phyloP scores from a whole-genome alignment of 2,797 vertebrate species.

The Tapera naevia region DNA sequence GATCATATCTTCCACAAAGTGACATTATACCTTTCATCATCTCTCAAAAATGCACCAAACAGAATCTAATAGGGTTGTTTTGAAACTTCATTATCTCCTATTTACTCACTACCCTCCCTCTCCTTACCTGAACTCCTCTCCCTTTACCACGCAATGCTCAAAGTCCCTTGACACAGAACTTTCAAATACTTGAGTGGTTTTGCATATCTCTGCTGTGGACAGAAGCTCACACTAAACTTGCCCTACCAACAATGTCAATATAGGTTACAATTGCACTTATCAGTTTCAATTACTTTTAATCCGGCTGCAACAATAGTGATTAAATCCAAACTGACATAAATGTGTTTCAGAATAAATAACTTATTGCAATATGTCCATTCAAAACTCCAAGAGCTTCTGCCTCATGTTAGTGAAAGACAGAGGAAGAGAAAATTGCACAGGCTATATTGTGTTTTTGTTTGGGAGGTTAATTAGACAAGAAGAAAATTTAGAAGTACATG shows the following conservation, averaged over 20 bases:
- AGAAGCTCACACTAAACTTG: background rate
- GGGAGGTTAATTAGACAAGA: background rate
- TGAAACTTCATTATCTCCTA: background rate
- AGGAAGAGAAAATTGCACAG: background rate
- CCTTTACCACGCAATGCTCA: background rate
- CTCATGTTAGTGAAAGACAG: background rate
- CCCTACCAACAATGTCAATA: background rate
- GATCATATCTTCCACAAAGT: background rate
- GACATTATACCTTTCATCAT: background rate
- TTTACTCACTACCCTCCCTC: background rate
- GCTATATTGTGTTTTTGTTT: fast-evolving
- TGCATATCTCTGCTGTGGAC: background rate
- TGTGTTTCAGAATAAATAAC: background rate
- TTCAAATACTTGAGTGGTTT: background rate
- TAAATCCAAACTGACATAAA: background rate
- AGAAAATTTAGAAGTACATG: background rate
- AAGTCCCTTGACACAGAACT: background rate
- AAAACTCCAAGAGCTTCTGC: background rate
- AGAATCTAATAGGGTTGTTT: background rate
- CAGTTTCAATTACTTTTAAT: background rate
- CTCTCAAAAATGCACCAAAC: background rate
- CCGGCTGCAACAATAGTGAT: background rate
- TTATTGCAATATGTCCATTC: background rate
- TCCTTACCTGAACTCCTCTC: background rate
- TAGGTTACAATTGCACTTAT: background rate